phyloP scores from a whole-genome alignment of 2,797 vertebrate genomes.

The Pseudochaenichthys georgianus region DNA sequence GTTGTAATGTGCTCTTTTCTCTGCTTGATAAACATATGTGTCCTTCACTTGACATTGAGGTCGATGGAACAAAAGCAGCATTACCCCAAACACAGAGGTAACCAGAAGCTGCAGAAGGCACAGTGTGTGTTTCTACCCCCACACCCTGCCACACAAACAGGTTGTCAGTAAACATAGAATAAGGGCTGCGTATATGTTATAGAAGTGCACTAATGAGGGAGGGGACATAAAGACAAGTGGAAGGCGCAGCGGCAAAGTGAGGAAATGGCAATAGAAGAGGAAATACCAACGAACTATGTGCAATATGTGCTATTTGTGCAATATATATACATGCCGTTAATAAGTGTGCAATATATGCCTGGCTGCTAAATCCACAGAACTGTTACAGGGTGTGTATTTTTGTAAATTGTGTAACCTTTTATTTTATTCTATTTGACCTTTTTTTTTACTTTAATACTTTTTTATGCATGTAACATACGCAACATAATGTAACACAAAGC shows the following conservation, averaged over 20 bases:
- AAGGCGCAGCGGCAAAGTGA: neutral
- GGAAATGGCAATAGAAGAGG: neutral
- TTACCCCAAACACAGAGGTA: constrained; percentile 51
- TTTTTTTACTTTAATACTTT: no score
- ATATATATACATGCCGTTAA: no score
- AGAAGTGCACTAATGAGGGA: neutral
- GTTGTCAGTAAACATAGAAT: constrained; percentile 71
- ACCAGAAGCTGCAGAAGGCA: constrained; percentile 27
- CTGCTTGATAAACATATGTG: constrained; percentile 36
- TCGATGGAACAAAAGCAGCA: constrained; percentile 40
- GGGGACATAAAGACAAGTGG: neutral
- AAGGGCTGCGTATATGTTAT: constrained; percentile 26
- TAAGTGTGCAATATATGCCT: no score
- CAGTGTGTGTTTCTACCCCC: constrained; percentile 50
- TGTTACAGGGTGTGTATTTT: no score
- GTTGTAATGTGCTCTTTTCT: constrained; percentile 15
- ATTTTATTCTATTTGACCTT: no score
- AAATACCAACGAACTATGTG: no score
- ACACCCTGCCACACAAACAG: constrained; percentile 20
- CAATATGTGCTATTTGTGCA: no score
- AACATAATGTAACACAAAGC: no score
- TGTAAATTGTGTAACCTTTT: no score
- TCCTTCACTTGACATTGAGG: constrained; percentile 54
- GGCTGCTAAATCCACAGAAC: no score
- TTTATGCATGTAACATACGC: no score